phyloP scores from a whole-genome alignment of 2,888 invertebrate species.

The Biston stratarius region DNA sequence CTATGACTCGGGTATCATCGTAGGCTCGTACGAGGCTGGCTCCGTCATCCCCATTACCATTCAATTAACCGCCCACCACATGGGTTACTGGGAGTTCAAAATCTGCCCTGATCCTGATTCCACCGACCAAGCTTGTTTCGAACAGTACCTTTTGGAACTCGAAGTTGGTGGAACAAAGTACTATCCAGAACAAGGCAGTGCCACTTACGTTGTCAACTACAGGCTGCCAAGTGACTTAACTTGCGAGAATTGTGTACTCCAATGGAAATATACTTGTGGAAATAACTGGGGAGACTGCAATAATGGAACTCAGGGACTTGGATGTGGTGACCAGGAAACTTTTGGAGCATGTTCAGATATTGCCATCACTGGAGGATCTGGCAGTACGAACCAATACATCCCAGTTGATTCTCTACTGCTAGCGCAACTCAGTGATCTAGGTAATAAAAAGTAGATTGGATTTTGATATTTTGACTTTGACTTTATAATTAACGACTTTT shows the following conservation, averaged over 20 bases:
- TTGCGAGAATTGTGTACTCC: conserved; percentile 93
- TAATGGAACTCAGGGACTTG: conserved; percentile 90
- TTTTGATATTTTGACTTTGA: conserved; percentile 8
- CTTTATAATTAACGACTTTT: background rate
- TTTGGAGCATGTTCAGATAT: conserved; percentile 94
- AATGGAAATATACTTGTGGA: conserved; percentile 94
- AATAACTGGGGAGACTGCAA: conserved; percentile 93
- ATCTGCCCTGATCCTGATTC: conserved; percentile 90
- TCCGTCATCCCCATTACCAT: conserved; percentile 89
- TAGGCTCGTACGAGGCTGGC: conserved; percentile 89
- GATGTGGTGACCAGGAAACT: conserved; percentile 95
- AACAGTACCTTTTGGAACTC: conserved; percentile 88
- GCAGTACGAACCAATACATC: conserved; percentile 8
- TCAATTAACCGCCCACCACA: conserved; percentile 93
- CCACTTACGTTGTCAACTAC: conserved; percentile 89
- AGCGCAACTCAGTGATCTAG: conserved; percentile 28
- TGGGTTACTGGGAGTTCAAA: conserved; percentile 94
- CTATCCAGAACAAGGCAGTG: conserved; percentile 89
- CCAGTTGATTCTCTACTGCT: conserved; percentile 33
- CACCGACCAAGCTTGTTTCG: conserved; percentile 90
- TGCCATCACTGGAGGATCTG: conserved; percentile 75
- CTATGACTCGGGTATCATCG: conserved; percentile 92
- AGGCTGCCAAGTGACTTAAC: conserved; percentile 86
- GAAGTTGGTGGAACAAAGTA: conserved; percentile 85
- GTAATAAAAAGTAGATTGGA: conserved; percentile 32